These are phyloP conservation scores for Metacarcinus magister DNA, from an alignment of 2,888 invertebrate genomes.

Conservation along the genomic window DNA sequence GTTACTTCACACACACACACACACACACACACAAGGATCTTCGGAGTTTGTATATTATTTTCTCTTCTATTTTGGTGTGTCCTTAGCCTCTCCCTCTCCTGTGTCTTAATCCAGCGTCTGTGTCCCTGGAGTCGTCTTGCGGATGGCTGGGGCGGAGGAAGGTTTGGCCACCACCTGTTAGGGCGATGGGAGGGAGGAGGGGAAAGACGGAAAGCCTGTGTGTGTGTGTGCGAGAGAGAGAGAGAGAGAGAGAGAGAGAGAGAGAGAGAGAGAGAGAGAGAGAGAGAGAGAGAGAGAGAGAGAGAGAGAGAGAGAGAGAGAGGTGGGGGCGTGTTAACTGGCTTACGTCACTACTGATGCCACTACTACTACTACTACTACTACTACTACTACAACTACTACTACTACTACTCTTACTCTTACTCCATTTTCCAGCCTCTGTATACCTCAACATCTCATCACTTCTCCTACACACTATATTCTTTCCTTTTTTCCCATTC, in stretches of 20 bases:
- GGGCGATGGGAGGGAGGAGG: not conserved
- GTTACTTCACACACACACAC: not conserved
- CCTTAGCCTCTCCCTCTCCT: not conserved
- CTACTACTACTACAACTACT: not conserved
- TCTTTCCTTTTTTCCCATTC: not conserved
- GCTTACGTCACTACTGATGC: not conserved
- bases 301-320: conserved; percentile 3
- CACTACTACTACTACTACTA: not conserved
- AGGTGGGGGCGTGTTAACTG: not conserved
- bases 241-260: conserved; percentile 44
- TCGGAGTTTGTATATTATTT: not conserved
- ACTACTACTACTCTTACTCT: not conserved
- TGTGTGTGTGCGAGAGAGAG: no score
- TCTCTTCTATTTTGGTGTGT: not conserved
- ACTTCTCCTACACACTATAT: not conserved
- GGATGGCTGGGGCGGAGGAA: conserved; percentile 30
- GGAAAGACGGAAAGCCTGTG: not conserved
- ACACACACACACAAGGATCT: not conserved
- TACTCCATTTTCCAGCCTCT: not conserved
- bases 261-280: conserved; percentile 35
- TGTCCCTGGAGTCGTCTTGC: not conserved
- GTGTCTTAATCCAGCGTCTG: not conserved
- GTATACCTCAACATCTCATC: not conserved
- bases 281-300: not conserved
- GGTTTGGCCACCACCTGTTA: conserved; percentile 40